Conservation (phyloP, 2,797 vertebrate genomes). For the Platalea minor region DNA sequence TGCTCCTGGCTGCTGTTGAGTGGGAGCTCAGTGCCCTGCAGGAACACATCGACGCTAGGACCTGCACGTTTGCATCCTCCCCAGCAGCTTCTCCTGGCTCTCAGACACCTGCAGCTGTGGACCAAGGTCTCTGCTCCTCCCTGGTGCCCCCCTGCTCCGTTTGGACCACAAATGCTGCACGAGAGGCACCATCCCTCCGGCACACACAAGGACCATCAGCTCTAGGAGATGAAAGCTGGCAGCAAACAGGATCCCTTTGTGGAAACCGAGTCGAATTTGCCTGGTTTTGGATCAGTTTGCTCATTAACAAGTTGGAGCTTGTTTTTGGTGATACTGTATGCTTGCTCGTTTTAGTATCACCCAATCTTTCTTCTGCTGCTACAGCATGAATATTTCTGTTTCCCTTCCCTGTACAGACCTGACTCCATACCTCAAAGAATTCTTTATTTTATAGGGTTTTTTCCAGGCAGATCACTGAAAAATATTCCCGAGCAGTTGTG, state of each 20-base stretch:
- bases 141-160: neutral
- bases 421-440: neutral
- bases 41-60: neutral
- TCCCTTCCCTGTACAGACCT: neutral
- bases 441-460: neutral
- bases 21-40: neutral
- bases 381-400: neutral
- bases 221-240: neutral
- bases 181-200: fast-evolving
- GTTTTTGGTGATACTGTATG: neutral
- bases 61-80: neutral
- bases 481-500: neutral
- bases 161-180: neutral
- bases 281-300: neutral
- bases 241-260: neutral
- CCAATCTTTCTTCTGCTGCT: neutral
- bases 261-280: neutral
- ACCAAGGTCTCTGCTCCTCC: neutral
- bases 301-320: neutral
- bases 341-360: neutral
- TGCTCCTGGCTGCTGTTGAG: neutral
- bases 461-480: neutral
- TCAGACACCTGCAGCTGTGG: neutral
- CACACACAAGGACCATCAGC: neutral
- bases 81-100: neutral